Evolutionary conservation across 2,888 invertebrate species (phyloP).

Genomic region (Lochmaea crataegi): DNA sequence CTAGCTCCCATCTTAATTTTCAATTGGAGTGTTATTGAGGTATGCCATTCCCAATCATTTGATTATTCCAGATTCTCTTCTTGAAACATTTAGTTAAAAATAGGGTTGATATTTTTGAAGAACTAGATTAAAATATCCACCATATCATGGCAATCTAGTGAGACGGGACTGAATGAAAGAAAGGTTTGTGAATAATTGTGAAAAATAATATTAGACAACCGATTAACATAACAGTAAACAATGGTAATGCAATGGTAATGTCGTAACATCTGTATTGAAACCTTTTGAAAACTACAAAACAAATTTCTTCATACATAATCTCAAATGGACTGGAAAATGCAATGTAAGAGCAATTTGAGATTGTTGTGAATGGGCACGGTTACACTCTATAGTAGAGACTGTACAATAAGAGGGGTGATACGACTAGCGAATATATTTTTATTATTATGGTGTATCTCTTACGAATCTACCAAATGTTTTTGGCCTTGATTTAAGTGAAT

Average conservation of each 20-base stretch:
- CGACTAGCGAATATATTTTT: constrained; percentile 46
- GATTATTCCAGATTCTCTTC: too few relatives aligned
- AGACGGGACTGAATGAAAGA: too few relatives aligned
- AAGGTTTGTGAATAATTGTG: too few relatives aligned
- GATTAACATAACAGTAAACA: too few relatives aligned
- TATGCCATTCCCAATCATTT: too few relatives aligned
- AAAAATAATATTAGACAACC: too few relatives aligned
- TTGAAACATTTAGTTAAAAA: too few relatives aligned
- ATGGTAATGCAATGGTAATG: constrained; percentile 23
- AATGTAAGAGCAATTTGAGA: constrained; percentile 56
- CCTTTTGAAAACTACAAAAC: constrained; percentile 56
- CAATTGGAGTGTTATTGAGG: too few relatives aligned
- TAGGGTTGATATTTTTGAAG: too few relatives aligned
- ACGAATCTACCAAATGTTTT: not conserved
- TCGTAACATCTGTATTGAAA: constrained; percentile 45
- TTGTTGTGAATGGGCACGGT: constrained; percentile 55
- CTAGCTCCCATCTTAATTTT: too few relatives aligned
- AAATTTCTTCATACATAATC: constrained; percentile 58
- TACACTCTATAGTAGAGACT: constrained; percentile 50
- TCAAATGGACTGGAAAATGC: constrained; percentile 61
- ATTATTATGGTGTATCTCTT: constrained; percentile 39
- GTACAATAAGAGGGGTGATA: constrained; percentile 49
- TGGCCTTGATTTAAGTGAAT: constrained; percentile 3
- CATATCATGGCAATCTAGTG: too few relatives aligned
- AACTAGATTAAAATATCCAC: too few relatives aligned